Base-by-base conservation (phyloP, 35 echinoderm and acorn worm genomes). In the Holothuria glaberrima region DNA sequence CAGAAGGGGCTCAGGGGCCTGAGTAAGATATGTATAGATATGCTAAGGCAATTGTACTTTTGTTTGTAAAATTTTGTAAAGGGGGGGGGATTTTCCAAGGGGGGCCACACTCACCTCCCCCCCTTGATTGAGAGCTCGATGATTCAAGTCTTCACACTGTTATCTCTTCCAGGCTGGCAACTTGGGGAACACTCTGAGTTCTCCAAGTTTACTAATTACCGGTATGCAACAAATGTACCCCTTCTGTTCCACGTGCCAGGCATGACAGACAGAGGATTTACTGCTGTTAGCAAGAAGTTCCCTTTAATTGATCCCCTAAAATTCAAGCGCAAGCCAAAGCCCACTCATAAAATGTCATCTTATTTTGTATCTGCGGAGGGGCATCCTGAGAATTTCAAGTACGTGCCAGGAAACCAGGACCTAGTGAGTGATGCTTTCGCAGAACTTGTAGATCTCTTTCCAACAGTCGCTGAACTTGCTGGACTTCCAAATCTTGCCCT, bases 171-270 rank as follows among this genome's bases (percentile, higher is more conserved):
- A 98, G 95, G 95, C 62, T 98, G 95, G 95, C 90, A 94, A 61
- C 93, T 98, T 66, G 95, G 95, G 38, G 95, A 98, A 28, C 95
- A 98, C 76, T 86, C 90, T n/a, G 92, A 94, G 41, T 98, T 90
- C 71, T 46, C 90, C 20, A 98, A 98, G 44, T 94, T 63, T 38
- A 92, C 89, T n/a, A 98, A 94, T 64, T 98, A 83, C 91, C 75
- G 61, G 19, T 36, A 89, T n/a, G 92, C 95, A 17, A 94, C 93
- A 10, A 85, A 87, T 32, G 92, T 98, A 22, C 95, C 95, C 3
- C 82, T 98, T n/a, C 60, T 98, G 18, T 22, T 98, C 27, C 95
- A 98, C 65, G 78, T 98, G 28, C 95, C 95, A 38, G 95, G 95
- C 28, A 88, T 98, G 35, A 94, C 90, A 35, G 78, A 82, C 50